These are phyloP conservation scores for Tragelaphus oryx DNA, from an alignment of 2,797 vertebrate genomes.

Conservation along the genomic window DNA sequence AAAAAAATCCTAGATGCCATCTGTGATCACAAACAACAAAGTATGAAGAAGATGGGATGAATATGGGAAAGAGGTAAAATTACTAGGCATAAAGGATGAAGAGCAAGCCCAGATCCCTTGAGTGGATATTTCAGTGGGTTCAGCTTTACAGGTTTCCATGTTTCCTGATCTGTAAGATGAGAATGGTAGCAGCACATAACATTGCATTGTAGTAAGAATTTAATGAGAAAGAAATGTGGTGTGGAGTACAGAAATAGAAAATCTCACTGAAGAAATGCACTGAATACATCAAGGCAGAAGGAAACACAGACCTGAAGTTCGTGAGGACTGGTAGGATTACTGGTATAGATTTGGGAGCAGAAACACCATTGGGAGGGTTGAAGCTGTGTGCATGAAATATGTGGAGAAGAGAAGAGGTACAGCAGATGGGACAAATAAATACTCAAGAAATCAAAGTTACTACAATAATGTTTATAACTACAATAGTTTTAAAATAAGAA, in stretches of 20 bases:
- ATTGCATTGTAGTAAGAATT: background rate
- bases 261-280: background rate
- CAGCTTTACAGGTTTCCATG: background rate
- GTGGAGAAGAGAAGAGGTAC: background rate
- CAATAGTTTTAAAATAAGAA: background rate
- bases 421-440: background rate
- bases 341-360: background rate
- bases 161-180: background rate
- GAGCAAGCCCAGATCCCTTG: background rate
- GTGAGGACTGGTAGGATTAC: background rate
- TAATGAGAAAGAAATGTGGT: background rate
- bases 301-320: background rate
- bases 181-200: background rate
- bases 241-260: background rate
- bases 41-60: background rate
- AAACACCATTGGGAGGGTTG: background rate
- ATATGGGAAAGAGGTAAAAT: background rate
- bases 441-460: background rate
- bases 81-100: background rate
- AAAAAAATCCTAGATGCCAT: background rate
- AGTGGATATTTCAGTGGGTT: background rate
- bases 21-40: background rate
- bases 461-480: background rate
- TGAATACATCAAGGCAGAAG: background rate
- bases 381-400: background rate